Evolutionary conservation across 2,888 invertebrate species (phyloP), one percentile per base, ranked within the genome.

Genomic region (Limnephilus marmoratus): DNA sequence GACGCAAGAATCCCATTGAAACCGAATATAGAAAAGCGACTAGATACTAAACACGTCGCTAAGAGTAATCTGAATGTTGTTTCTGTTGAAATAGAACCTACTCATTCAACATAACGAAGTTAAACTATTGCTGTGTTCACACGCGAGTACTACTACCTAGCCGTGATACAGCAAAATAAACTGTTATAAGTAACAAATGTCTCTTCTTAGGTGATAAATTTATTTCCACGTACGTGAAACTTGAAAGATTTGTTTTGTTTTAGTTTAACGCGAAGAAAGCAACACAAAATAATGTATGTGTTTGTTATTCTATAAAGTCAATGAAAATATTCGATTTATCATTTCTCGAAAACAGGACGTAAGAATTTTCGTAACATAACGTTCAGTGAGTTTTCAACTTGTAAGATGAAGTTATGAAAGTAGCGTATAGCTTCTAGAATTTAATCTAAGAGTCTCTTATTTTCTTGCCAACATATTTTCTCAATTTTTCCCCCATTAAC

Each of bases 401-500:
- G 7, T 18, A 18, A 24, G 24, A 9, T 68, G 24, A 68, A n/a
- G 9, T 68, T 5, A 7, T 24, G n/a, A 68, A 68, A 24, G 68
- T 68, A 68, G 7, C 68, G 68, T 68, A 68, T 68, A 68, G 24
- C 24, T 68, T 68, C 24, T n/a, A 68, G 68, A 68, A 90, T 90
- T 90, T 85, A 85, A 90, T 90, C 53, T 82, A 13, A 13, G 49
- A 53, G 82, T 29, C 24, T 31, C 68, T 90, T 90, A 83, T 90
- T 68, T 85, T 29, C 41, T 90, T 87, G 90, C 91, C 90, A 91
- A 83, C 92, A 91, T 90, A 92, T 93, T 92, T 92, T 91, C 92
- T 85, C 93, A 92, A 92, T 93, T 92, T 45, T 92, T 93, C 91
- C 91, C 83, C 91, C 92, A 93, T 93, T 93, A 92, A 91, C 87